Percentiles rank a stretch among this genome's conserved stretches.
These are phyloP conservation scores for Callyntrura sp. DNA, from an alignment of 2,888 invertebrate genomes.

Conservation along the genomic window DNA sequence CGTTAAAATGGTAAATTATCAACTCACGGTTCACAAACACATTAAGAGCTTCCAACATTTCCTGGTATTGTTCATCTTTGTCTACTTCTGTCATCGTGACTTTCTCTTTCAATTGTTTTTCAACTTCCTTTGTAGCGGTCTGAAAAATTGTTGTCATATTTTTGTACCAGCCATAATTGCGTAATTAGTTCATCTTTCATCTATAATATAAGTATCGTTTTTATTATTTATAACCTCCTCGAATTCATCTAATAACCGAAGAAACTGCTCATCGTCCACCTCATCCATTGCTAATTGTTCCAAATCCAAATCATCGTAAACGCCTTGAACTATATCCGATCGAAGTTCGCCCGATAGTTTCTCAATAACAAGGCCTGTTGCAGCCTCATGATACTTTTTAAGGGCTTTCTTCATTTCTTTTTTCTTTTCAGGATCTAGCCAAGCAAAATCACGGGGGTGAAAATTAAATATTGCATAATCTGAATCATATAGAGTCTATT, in stretches of 20 bases:
- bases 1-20: neutral
- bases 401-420: too few relatives aligned
- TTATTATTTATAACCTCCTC: conserved; percentile 4
- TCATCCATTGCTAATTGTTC: conserved; percentile 1
- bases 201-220: neutral
- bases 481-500: too few relatives aligned
- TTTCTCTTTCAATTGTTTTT: neutral
- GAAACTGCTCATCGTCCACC: conserved; percentile 35
- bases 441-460: too few relatives aligned
- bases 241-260: neutral
- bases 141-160: neutral
- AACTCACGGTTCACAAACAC: neutral
- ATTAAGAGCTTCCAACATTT: conserved; percentile 6
- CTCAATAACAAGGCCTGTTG: too few relatives aligned
- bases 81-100: neutral
- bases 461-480: too few relatives aligned
- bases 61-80: neutral
- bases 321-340: neutral
- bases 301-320: conserved; percentile 2
- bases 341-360: neutral
- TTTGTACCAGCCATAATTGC: too few relatives aligned
- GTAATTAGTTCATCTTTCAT: too few relatives aligned
- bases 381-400: too few relatives aligned
- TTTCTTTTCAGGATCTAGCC: too few relatives aligned
- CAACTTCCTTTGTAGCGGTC: neutral